These are phyloP conservation scores for Onthophagus sagittarius DNA, from an alignment of 2,888 invertebrate genomes.

Conservation along the genomic window DNA sequence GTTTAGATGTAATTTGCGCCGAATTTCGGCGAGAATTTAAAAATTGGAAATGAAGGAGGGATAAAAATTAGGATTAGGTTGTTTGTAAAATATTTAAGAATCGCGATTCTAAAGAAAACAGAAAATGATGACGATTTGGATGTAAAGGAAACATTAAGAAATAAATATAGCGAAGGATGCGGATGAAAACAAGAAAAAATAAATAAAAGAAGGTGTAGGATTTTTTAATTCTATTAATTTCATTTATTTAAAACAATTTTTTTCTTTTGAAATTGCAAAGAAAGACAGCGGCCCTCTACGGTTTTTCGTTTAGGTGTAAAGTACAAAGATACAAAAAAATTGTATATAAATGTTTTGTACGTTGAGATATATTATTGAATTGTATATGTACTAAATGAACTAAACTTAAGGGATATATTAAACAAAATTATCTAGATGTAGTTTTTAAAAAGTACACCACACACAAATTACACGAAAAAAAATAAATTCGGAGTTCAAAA, in stretches of 20 bases:
- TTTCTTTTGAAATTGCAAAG: background rate
- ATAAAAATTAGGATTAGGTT: background rate
- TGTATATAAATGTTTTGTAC: conserved; percentile 26
- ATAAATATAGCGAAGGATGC: conserved; percentile 3
- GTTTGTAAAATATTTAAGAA: conserved; percentile 6
- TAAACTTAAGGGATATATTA: conserved; percentile 12
- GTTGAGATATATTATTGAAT: conserved; percentile 17
- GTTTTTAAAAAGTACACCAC: background rate
- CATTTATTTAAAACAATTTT: background rate
- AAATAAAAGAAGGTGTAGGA: background rate
- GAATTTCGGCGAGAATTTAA: background rate
- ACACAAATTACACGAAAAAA: conserved; percentile 12
- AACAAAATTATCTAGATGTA: background rate
- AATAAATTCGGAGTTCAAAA: conserved; percentile 24
- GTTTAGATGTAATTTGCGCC: conserved; percentile 14
- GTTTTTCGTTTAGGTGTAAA: conserved; percentile 1
- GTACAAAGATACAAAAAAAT: conserved; percentile 23
- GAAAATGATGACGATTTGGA: conserved; percentile 9
- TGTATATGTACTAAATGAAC: conserved; percentile 17
- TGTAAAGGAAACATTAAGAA: background rate
- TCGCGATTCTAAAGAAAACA: background rate
- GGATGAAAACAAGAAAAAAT: background rate
- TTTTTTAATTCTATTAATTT: background rate
- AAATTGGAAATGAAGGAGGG: background rate
- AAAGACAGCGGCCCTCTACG: conserved; percentile 6